A percentile compares a stretch with the other conserved stretches of the same genome.
These are phyloP conservation scores for Pedetes capensis DNA, from an alignment of 2,113 vertebrate genomes.

Conservation along the genomic window DNA sequence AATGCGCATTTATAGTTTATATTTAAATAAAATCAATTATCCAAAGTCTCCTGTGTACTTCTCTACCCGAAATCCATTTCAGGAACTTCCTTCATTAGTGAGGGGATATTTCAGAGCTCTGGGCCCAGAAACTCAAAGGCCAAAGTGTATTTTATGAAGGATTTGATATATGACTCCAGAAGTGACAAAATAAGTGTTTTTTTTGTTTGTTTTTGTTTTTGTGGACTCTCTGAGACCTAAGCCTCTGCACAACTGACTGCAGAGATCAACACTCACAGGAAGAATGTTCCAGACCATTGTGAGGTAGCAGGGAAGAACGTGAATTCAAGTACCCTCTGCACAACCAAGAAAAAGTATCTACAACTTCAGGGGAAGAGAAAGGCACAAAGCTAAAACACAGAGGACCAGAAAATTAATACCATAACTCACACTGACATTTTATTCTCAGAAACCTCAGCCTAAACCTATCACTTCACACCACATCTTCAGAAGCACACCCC, in stretches of 20 bases:
- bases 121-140: background rate
- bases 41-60: background rate
- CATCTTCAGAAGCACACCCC: background rate
- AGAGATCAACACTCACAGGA: background rate
- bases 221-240: background rate
- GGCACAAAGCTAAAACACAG: background rate
- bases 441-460: background rate
- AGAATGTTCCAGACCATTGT: too few species aligned
- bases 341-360: background rate
- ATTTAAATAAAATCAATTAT: background rate
- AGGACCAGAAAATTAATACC: background rate
- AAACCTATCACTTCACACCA: background rate
- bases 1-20: background rate
- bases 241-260: too few species aligned
- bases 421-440: background rate
- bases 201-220: too few species aligned
- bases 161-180: background rate
- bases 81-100: background rate
- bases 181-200: background rate
- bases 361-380: background rate
- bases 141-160: background rate
- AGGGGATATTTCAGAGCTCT: background rate
- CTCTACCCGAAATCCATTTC: background rate
- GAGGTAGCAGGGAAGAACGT: background rate
- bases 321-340: background rate